Evolutionary conservation across 2,113 vertebrate species (phyloP).

Genomic region (Pelecanoides urinatrix): DNA sequence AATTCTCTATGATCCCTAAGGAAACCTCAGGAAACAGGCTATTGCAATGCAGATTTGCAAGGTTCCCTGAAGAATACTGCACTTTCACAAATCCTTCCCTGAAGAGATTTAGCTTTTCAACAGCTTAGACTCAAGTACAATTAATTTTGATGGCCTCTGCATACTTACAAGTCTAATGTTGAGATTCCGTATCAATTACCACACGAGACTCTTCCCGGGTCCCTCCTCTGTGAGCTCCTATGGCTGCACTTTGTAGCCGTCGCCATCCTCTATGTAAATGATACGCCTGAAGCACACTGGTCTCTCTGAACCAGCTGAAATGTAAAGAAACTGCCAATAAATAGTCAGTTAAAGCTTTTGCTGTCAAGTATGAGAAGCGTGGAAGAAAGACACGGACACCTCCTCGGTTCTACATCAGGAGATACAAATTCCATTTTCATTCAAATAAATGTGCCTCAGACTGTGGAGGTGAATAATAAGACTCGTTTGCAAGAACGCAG

Average conservation of each 20-base stretch:
- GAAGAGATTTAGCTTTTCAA: constrained; percentile 48
- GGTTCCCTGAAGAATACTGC: background rate
- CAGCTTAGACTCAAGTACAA: constrained; percentile 17
- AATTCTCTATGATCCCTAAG: constrained; percentile 4
- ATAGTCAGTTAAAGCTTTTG: background rate
- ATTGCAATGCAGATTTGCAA: background rate
- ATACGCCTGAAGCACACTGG: background rate
- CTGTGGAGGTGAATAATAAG: background rate
- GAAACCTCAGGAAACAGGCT: constrained; percentile 40
- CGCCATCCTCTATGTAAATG: background rate
- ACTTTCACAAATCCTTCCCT: constrained; percentile 6
- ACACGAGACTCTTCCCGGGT: background rate
- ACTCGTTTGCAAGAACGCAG: background rate
- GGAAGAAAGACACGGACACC: background rate
- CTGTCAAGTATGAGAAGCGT: background rate
- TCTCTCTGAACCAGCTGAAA: background rate
- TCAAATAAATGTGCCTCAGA: background rate
- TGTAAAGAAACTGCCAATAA: background rate
- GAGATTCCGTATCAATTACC: background rate
- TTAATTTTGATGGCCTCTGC: constrained; percentile 32
- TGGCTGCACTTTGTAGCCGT: background rate
- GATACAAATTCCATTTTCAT: background rate
- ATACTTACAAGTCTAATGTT: background rate
- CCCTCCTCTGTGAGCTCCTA: background rate
- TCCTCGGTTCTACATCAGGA: background rate